Conservation (phyloP, 2,888 invertebrate genomes). For the Ephialtes manifestator region DNA sequence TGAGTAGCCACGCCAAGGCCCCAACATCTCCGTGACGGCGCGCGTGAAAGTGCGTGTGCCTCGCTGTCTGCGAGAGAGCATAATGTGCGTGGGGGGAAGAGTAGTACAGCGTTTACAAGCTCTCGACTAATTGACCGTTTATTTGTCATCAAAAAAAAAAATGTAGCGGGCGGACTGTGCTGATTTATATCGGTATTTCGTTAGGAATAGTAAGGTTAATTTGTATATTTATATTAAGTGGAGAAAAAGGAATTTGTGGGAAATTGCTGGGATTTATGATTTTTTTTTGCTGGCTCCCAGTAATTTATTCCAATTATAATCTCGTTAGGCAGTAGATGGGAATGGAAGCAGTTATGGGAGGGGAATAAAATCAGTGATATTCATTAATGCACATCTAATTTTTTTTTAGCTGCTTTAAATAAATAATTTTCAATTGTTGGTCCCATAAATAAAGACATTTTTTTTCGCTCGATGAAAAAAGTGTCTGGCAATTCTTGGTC, state of each 20-base stretch:
- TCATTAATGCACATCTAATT: too few species aligned
- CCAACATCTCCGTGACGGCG: conserved; percentile 29
- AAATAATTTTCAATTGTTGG: too few species aligned
- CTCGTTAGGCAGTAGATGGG: neutral
- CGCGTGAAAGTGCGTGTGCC: conserved; percentile 37
- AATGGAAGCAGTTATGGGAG: neutral
- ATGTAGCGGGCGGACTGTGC: neutral
- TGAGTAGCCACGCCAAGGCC: conserved; percentile 9
- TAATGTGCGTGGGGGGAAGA: neutral
- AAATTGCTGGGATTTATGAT: neutral
- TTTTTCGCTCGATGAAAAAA: too few species aligned
- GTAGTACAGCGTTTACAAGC: conserved; percentile 21
- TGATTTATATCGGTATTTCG: conserved; percentile 15
- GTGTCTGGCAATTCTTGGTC: too few species aligned
- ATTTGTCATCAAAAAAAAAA: neutral
- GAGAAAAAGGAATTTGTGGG: neutral
- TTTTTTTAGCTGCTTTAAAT: too few species aligned
- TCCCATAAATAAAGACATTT: too few species aligned
- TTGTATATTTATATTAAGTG: neutral
- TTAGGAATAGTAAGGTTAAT: neutral
- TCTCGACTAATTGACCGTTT: conserved; percentile 37
- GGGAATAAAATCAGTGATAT: too few species aligned
- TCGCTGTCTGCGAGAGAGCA: conserved; percentile 20
- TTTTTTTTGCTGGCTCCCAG: neutral
- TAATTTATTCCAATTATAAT: neutral